These are phyloP conservation scores for Corbicula japonica DNA, from an alignment of 2,888 invertebrate species.

Conservation along the genomic window DNA sequence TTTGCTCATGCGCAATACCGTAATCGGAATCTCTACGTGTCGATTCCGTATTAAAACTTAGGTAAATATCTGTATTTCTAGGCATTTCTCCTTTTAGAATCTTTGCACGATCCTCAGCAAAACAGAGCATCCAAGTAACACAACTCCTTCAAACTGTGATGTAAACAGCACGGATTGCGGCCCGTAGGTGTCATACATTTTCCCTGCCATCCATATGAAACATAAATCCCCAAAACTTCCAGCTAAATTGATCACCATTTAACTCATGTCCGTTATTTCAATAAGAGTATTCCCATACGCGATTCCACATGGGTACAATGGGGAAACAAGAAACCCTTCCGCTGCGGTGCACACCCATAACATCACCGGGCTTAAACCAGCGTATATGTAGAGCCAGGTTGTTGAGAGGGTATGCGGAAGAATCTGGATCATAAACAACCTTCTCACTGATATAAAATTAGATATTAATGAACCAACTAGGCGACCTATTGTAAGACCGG, in stretches of 20 bases:
- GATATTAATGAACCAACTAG: constrained; percentile 42
- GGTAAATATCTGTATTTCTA: no score
- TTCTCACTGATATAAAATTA: constrained; percentile 23
- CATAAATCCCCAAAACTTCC: constrained; percentile 49
- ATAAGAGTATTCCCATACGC: constrained; percentile 47
- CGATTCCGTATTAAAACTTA: no score
- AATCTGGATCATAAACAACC: constrained; percentile 20
- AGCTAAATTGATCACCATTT: constrained; percentile 48
- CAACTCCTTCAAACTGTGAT: constrained; percentile 38
- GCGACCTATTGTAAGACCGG: constrained; percentile 45
- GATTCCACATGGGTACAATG: constrained; percentile 48
- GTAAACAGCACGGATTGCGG: constrained; percentile 43
- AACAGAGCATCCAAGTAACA: constrained; percentile 25
- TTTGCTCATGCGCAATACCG: no score
- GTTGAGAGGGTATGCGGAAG: constrained; percentile 20
- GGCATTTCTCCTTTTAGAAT: no score
- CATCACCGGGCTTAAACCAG: background rate
- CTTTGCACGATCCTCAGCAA: constrained; percentile 42
- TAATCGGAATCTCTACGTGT: no score
- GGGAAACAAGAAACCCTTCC: constrained; percentile 44
- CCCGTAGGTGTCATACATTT: constrained; percentile 47
- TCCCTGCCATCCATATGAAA: constrained; percentile 42
- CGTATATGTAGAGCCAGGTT: constrained; percentile 29
- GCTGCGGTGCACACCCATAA: constrained; percentile 39
- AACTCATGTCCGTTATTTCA: constrained; percentile 41